Base-by-base conservation (phyloP, 1,140 invertebrate species). In the Drosophila malerkotliana region DNA sequence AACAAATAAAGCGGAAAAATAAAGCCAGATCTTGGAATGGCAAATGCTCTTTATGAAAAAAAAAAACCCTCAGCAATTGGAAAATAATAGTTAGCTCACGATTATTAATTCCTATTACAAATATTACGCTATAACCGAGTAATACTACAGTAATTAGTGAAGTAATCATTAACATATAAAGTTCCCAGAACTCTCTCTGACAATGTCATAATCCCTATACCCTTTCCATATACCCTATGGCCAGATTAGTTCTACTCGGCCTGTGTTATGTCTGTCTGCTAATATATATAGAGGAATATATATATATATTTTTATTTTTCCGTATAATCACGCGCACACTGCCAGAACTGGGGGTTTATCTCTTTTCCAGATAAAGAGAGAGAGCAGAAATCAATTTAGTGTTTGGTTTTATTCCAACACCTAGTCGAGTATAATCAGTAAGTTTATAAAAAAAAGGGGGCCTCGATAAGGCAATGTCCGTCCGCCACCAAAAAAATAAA, bases 351-450 rank as follows among this genome's bases (percentile, higher is more conserved):
- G 34, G 34, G 34, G 56, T 68, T 73, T 72, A 81, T 82, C 47
- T 77, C 41, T 69, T n/a, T 39, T 68, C 18, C 51, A 32, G 32
- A 34, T 14, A 68, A 26, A 47, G 41, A 54, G 49, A 51, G 26
- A 54, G 32, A 10, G 10, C 34, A 62, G 8, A 7, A 64, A 74
- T 68, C 61, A 51, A 59, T 48, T 64, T 64, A 30, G 32, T 48
- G 45, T 2, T 21, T 68, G 66, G 47, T 73, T 78, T 60, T 66
- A 72, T 79, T 83, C 73, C 47, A 61, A 62, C 44, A 53, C 68
- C 51, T 37, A 49, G 21, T 49, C 49, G 44, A 54, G 37, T 60
- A 73, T 85, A 77, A 87, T 77, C 73, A 85, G 69, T 44, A 28
- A 66, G 66, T 72, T 62, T 72, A 76, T 68, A 73, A 72, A 56